phyloP scores from a whole-genome alignment of 2,888 invertebrate species.

The Drosophila fungiperda region DNA sequence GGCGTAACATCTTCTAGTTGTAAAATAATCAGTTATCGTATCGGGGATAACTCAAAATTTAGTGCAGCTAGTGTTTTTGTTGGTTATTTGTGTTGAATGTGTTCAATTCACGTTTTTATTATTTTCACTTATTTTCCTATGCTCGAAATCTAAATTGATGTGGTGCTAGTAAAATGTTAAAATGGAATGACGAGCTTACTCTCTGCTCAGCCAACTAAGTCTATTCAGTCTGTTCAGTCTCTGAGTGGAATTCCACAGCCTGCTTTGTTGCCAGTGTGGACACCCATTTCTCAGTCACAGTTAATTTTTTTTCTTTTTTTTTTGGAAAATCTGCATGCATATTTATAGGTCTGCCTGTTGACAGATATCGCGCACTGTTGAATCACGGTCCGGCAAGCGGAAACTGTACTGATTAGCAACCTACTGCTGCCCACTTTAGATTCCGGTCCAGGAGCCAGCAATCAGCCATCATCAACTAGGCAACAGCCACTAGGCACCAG shows the following conservation, averaged over 20 bases:
- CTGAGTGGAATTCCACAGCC: slow-evolving; percentile 62
- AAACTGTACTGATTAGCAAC: slow-evolving; percentile 83
- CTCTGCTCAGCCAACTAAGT: not conserved
- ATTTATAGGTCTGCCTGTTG: slow-evolving; percentile 83
- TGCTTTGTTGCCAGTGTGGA: slow-evolving; percentile 28
- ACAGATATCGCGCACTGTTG: slow-evolving; percentile 77
- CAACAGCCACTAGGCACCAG: slow-evolving; percentile 9
- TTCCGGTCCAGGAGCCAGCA: slow-evolving; percentile 39
- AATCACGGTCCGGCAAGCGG: slow-evolving; percentile 68
- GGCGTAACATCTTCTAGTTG: slow-evolving; percentile 44
- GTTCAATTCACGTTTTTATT: slow-evolving; percentile 43
- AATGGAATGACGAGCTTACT: slow-evolving; percentile 51
- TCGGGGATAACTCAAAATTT: slow-evolving; percentile 40
- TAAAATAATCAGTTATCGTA: slow-evolving; percentile 14
- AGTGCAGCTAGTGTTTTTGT: slow-evolving; percentile 26
- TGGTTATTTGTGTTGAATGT: slow-evolving; percentile 22
- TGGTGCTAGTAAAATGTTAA: slow-evolving; percentile 54
- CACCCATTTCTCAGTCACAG: not conserved
- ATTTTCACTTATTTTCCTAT: slow-evolving; percentile 36
- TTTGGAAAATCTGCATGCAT: slow-evolving; percentile 66
- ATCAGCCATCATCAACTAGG: slow-evolving; percentile 5
- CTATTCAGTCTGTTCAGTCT: slow-evolving; percentile 10
- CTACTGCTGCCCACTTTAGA: slow-evolving; percentile 62
- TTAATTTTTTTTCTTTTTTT: not conserved
- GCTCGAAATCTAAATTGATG: slow-evolving; percentile 52